Base-by-base conservation (phyloP, 2,888 invertebrate genomes). In the Noctua comes region DNA sequence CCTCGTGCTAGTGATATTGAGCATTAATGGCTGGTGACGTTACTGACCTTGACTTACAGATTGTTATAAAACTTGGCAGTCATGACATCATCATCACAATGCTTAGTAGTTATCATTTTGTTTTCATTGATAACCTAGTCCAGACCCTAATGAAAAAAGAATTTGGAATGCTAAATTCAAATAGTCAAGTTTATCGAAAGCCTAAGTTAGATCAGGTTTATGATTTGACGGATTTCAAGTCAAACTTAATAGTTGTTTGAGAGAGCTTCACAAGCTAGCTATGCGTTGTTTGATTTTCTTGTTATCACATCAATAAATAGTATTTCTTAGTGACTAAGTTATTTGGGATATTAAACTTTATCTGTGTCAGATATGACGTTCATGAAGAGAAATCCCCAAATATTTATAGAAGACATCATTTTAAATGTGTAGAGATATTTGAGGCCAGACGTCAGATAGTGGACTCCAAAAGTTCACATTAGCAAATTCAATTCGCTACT, bases 231-330 rank as follows among this genome's bases (percentile, higher is more conserved):
- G 64, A 81, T 64, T 18, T 72, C 7, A 21, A n/a, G 36, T 36
- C 6, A 68, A 77, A 57, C 24, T 71, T 51, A 48, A 83, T 59
- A 57, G 64, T 72, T 43, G 24, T 75, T 75, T 68, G n/a, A 68
- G 62, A 65, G 57, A 65, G 46, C 59, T 83, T 80, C 36, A 46
- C 75, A 36, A 72, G 59, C 27, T 68, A 82, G 11, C 40, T 57
- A 51, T 59, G n/a, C 10, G 16, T 57, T 82, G 51, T 80, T 84
- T 75, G 64, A 75, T 27, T 72, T 84, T 70, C 71, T 54, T 62
- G 64, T 84, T 65, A 68, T 65, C 75, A 69, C 46, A 54, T 21
- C 48, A 73, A 48, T 73, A 75, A 69, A 59, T n/a, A 31, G n/a
- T 74, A 46, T 80, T 65, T 68, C 1, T 75, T 16, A 68, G 13